phyloP scores from a whole-genome alignment of 2,888 invertebrate species.

The Plutella xylostella region DNA sequence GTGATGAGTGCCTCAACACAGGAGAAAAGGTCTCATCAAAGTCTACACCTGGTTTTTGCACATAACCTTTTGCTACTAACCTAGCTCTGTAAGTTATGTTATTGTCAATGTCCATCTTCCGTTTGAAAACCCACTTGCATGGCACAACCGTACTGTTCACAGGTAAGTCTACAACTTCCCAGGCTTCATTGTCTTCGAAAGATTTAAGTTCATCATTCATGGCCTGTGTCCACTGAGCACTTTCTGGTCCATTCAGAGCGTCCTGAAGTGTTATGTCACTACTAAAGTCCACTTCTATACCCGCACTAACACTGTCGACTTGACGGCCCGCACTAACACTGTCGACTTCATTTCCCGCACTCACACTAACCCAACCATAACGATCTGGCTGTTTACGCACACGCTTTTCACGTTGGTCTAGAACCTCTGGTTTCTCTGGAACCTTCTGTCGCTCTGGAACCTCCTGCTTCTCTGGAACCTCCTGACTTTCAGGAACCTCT shows the following conservation, averaged over 20 bases:
- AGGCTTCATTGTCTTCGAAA: neutral
- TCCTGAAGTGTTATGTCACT: constrained; percentile 13
- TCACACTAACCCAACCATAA: constrained; percentile 9
- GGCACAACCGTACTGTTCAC: constrained; percentile 7
- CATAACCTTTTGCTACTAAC: constrained; percentile 14
- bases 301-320: no score
- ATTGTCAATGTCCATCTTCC: constrained; percentile 10
- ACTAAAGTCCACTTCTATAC: constrained; percentile 1
- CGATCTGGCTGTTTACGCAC: no score
- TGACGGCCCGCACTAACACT: constrained; percentile 6
- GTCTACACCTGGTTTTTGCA: neutral
- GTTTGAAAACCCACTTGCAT: constrained; percentile 13
- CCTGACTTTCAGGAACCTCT: neutral
- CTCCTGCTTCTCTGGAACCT: neutral
- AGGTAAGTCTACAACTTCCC: constrained; percentile 10
- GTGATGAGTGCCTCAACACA: neutral
- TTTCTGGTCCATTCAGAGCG: constrained; percentile 16
- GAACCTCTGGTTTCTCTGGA: no score
- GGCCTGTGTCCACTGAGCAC: constrained; percentile 15
- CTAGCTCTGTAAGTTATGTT: constrained; percentile 13
- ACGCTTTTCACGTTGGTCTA: no score
- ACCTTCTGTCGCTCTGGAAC: no score
- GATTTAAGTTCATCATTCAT: constrained; percentile 7
- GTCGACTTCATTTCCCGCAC: constrained; percentile 5
- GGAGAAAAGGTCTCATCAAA: neutral